phyloP scores from a whole-genome alignment of 2,113 vertebrate species.

The Anarrhichthys ocellatus region DNA sequence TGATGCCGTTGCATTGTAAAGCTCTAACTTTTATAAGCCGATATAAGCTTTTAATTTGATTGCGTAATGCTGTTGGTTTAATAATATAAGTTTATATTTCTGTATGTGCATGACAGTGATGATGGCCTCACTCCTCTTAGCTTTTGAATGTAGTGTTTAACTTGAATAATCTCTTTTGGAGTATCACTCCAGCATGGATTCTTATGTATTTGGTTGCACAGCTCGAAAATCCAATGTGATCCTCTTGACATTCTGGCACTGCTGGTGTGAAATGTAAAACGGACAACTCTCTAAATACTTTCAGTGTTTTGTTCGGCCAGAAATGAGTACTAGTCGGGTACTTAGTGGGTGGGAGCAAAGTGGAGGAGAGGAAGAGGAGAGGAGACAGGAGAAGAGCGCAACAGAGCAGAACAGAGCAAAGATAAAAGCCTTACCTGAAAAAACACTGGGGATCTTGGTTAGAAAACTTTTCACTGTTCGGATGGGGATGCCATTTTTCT shows the following conservation, averaged over 20 bases:
- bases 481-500: constrained; percentile 97
- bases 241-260: constrained; percentile 40
- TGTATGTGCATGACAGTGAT: background rate
- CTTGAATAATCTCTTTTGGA: constrained; percentile 7
- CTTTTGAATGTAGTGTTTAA: constrained; percentile 7
- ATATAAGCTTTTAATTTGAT: background rate
- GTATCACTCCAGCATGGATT: constrained; percentile 13
- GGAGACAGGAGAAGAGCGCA: constrained; percentile 8
- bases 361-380: constrained; percentile 5
- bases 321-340: constrained; percentile 13
- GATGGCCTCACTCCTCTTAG: background rate
- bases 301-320: constrained; percentile 51
- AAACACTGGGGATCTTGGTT: constrained; percentile 98
- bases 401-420: background rate
- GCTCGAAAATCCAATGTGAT: constrained; percentile 38
- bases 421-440: constrained; percentile 90
- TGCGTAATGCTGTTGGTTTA: background rate
- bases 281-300: constrained; percentile 46
- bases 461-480: constrained; percentile 99
- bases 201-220: constrained; percentile 19
- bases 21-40: background rate
- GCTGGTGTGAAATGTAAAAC: constrained; percentile 40
- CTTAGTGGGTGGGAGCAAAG: constrained; percentile 46
- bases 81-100: background rate
- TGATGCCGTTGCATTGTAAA: background rate